These are phyloP conservation scores for Mycteria americana DNA, from an alignment of 2,797 vertebrate species.

Conservation along the genomic window DNA sequence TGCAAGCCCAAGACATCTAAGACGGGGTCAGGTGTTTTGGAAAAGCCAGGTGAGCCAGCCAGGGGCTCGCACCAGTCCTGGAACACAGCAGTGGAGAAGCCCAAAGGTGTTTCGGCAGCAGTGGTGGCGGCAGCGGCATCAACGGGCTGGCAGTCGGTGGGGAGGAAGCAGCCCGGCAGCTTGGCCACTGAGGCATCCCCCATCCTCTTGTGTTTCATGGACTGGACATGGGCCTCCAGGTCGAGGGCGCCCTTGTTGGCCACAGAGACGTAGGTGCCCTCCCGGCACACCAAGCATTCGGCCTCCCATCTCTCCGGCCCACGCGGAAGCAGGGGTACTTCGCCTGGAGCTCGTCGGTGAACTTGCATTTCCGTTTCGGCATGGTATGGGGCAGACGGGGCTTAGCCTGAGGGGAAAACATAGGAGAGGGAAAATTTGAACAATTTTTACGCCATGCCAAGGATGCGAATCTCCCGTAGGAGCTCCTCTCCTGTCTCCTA, in stretches of 20 bases:
- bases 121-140: rapidly evolving
- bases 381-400: neutral
- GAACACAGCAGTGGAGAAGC: neutral
- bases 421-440: neutral
- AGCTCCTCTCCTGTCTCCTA: neutral
- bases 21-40: neutral
- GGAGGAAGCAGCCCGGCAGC: neutral
- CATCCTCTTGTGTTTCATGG: neutral
- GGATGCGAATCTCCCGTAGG: neutral
- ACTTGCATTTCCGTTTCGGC: neutral
- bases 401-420: neutral
- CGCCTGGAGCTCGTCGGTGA: neutral
- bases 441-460: neutral
- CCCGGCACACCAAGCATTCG: neutral
- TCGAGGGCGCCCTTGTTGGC: neutral
- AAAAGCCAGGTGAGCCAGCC: neutral
- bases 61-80: neutral
- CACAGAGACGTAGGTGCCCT: neutral
- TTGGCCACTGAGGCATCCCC: neutral
- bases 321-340: neutral
- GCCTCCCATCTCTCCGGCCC: neutral
- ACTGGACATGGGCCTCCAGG: neutral
- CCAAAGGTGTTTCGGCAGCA: neutral
- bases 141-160: neutral
- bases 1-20: neutral